Evolutionary conservation across 64 coral and sea anemone genomes (phyloP), one percentile per base, ranked within the genome.

Genomic region (Pachyseris speciosa): DNA sequence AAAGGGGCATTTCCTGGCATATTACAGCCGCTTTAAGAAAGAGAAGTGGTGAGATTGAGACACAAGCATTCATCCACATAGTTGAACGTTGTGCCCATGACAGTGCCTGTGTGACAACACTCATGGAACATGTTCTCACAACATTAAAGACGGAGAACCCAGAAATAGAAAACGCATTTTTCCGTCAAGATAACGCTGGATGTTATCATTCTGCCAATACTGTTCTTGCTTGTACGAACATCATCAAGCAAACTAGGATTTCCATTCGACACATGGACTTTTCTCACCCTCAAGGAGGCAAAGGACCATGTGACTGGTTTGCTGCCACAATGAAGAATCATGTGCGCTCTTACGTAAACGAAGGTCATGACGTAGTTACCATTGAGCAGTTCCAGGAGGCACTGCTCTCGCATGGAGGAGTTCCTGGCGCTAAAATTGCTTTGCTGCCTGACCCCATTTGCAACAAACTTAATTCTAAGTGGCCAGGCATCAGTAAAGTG

Each of bases 141-240:
- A 68, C 31, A 15, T 30, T 68, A 1, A 68, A 68, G 29, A 68
- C 11, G 16, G 29, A 68, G 7, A 27, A 68, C 28, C 64, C 64
- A 11, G 64, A 68, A 29, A 32, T 68, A 28, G 34, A 33, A 2
- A 8, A 8, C 16, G 88, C 88, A 2, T 90, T 37, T 40, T 90
- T 51, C 29, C 75, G 88, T 49, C 73, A 58, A 77, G 88, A 83
- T 27, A 90, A 90, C 44, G 75, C 88, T 7, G 75, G 63, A 15
- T 90, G 74, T 51, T 90, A 90, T 45, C 87, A 90, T 32, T 26
- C 73, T 20, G 57, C 39, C 32, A 4, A 78, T 25, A 90, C 55
- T 17, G 16, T 90, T 28, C 25, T 78, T 3, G 34, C 87, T 9
- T 90, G 87, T 3, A 26, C 61, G 64, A 22, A 42, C 4, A 90